phyloP scores from a whole-genome alignment of 2,888 invertebrate species.

The Amaurobius ferox region DNA sequence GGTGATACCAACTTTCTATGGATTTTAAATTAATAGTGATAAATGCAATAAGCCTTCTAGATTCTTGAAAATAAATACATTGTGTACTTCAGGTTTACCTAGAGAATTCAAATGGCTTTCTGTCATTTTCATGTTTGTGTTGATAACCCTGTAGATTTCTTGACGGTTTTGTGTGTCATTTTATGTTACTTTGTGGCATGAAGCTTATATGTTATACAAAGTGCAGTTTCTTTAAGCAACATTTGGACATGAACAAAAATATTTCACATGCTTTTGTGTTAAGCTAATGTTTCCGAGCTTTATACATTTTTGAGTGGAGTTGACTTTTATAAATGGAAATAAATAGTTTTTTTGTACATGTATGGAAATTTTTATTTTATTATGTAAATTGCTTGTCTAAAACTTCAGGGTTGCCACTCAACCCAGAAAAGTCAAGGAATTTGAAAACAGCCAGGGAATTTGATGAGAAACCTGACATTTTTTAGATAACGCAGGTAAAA shows the following conservation, averaged over 20 bases:
- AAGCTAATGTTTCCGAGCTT: constrained; percentile 69
- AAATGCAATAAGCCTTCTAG: too few relatives aligned
- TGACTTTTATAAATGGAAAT: constrained; percentile 71
- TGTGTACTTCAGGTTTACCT: too few relatives aligned
- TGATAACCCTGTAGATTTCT: constrained; percentile 3
- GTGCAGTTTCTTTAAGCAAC: constrained; percentile 45
- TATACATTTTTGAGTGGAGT: constrained; percentile 64
- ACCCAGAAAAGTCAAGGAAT: too few relatives aligned
- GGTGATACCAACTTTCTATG: too few relatives aligned
- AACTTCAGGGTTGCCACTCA: too few relatives aligned
- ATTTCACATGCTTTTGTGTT: constrained; percentile 49
- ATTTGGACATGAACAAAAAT: constrained; percentile 38
- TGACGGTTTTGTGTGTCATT: background rate
- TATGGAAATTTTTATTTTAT: background rate
- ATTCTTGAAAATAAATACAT: too few relatives aligned
- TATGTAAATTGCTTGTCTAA: too few relatives aligned
- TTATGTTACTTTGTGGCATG: constrained; percentile 44
- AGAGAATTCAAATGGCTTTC: background rate
- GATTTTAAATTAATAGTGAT: too few relatives aligned
- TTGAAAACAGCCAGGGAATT: too few relatives aligned
- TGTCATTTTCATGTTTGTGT: background rate
- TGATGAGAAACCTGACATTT: too few relatives aligned
- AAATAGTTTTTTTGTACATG: constrained; percentile 59
- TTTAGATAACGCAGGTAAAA: too few relatives aligned
- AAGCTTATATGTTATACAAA: constrained; percentile 55